A percentile compares a stretch with the other conserved stretches of the same genome.
These are phyloP conservation scores for Eristalis intricaria DNA, from an alignment of 2,888 invertebrate genomes.

Conservation along the genomic window DNA sequence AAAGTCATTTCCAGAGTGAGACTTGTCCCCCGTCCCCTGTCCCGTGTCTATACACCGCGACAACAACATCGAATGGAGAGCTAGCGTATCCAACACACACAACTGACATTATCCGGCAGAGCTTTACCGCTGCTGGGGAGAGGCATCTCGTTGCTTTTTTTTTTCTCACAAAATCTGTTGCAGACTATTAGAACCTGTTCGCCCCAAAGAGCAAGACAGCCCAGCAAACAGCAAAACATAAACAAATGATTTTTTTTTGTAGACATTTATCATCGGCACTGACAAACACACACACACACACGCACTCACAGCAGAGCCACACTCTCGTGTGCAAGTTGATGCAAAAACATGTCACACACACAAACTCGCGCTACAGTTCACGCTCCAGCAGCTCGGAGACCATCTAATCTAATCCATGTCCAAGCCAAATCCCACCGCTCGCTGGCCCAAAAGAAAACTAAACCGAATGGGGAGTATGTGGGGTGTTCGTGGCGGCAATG, in stretches of 20 bases:
- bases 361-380: constrained; percentile 48
- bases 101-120: background rate
- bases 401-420: constrained; percentile 38
- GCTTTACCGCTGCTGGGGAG: background rate
- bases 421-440: constrained; percentile 10
- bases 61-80: constrained; percentile 6
- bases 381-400: constrained; percentile 34
- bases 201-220: background rate
- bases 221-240: constrained; percentile 43
- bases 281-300: constrained; percentile 28
- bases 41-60: background rate
- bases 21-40: background rate
- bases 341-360: background rate
- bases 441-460: constrained; percentile 12
- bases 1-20: constrained; percentile 43
- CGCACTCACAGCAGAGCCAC: background rate
- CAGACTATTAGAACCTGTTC: constrained; percentile 69
- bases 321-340: background rate
- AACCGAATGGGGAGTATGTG: background rate
- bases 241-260: constrained; percentile 52
- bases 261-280: constrained; percentile 28
- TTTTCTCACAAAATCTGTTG: constrained; percentile 26
- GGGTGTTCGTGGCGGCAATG: background rate
- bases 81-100: background rate
- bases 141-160: background rate